Base-by-base conservation (phyloP, 1,140 invertebrate genomes). In the Portunus trituberculatus region DNA sequence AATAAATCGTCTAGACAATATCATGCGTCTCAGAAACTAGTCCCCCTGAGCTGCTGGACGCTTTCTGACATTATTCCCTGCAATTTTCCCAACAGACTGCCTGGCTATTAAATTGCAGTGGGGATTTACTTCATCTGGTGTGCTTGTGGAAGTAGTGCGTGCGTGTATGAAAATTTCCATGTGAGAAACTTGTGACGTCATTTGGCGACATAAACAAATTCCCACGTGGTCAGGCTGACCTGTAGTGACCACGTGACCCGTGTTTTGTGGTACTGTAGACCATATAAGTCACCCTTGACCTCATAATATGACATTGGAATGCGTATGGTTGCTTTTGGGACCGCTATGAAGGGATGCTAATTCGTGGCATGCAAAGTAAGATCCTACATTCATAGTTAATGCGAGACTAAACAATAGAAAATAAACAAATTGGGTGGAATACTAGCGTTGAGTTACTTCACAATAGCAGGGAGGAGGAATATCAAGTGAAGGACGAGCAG, bases 1-100 rank as follows among this genome's bases (percentile, higher is more conserved):
- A 92, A 95, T 95, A 95, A 95, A 95, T 95, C 89, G 94, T 95
- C 94, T 95, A 95, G 94, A 95, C 94, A 86, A 95, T 95, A 92
- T 92, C 67, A 92, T 95, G 94, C 94, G 82, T 67, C 39, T 59
- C 59, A 92, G 76, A 87, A 95, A 95, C 94, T 92, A 95, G 94
- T 92, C 59, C 91, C 32, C 28, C 48, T 25, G 28, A 39, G 12
- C 0, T 45, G 45, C n/a, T 45, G 14, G 29, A 59, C 25, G 16
- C 39, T 84, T 84, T 91, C 20, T n/a, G 31, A 31, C 45, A 28
- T 12, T 28, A 86, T 87, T 16, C 92, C 25, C 48, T 46, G 28
- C 2, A 25, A 20, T n/a, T 76, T 76, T 39, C 20, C 32, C 32
- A 0, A n/a, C 14, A 4, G 14, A 93, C 52, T 10, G 8, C 89